A percentile compares a stretch with the other conserved stretches of the same genome.
Evolutionary conservation across 2,797 vertebrate species (phyloP).

Genomic region (Notolabrus celidotus): DNA sequence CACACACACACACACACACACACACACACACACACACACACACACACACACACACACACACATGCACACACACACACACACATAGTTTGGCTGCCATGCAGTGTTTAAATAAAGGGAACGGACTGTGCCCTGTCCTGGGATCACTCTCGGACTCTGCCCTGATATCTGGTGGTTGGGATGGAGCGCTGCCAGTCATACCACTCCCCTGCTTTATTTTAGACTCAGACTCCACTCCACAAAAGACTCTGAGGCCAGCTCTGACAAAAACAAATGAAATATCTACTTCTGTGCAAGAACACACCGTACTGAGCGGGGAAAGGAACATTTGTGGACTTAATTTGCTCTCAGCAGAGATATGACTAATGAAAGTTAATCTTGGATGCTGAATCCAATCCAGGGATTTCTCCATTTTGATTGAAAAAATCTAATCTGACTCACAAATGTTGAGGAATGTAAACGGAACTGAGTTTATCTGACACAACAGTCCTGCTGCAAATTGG

Average conservation of each 20-base stretch:
- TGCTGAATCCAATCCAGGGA: background rate
- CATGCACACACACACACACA: slow-evolving; percentile 5
- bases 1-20: slow-evolving; percentile 4
- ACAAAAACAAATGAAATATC: background rate
- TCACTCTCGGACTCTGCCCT: slow-evolving; percentile 33
- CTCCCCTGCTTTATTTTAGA: slow-evolving; percentile 60
- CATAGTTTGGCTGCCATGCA: slow-evolving; percentile 2
- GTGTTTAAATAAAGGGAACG: slow-evolving; percentile 35
- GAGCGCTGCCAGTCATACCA: slow-evolving; percentile 46
- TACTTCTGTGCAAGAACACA: background rate
- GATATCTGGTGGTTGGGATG: slow-evolving; percentile 48
- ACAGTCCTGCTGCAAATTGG: background rate
- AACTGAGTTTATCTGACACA: background rate
- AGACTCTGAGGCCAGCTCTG: slow-evolving; percentile 1
- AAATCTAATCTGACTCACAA: background rate
- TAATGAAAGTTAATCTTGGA: background rate
- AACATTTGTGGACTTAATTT: background rate
- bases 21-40: slow-evolving; percentile 6
- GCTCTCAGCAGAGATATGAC: background rate
- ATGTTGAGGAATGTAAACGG: background rate
- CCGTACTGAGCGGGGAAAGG: background rate
- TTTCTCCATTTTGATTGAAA: too few relatives aligned
- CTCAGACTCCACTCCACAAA: slow-evolving; percentile 27
- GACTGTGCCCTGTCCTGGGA: slow-evolving; percentile 38
- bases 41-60: slow-evolving; percentile 5